These are phyloP conservation scores for Sebastes kiyomatsui DNA, from an alignment of 2,797 vertebrate species.

Conservation along the genomic window DNA sequence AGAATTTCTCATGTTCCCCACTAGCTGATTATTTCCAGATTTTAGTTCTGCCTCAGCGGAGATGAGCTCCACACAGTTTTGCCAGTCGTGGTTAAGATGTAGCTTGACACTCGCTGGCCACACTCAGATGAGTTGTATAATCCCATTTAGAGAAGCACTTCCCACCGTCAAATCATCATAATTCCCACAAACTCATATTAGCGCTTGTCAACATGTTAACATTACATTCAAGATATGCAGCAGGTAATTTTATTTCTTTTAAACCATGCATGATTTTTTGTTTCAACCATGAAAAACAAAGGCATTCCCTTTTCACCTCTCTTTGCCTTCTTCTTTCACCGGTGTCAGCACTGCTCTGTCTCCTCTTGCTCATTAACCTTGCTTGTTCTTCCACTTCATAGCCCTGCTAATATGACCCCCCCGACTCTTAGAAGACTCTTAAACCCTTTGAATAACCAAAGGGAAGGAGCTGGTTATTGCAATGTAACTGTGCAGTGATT, in stretches of 20 bases:
- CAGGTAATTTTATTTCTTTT: not conserved
- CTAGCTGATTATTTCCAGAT: slow-evolving; percentile 99
- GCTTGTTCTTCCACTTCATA: slow-evolving; percentile 86
- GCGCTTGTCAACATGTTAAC: slow-evolving; percentile 14
- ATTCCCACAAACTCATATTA: slow-evolving; percentile 17
- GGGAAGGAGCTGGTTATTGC: slow-evolving; percentile 28
- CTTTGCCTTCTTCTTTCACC: slow-evolving; percentile 68
- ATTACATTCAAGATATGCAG: not conserved
- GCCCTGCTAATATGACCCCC: slow-evolving; percentile 75
- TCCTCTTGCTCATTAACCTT: slow-evolving; percentile 85
- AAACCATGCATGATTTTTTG: slow-evolving; percentile 32
- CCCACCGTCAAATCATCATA: slow-evolving; percentile 42
- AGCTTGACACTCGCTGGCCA: slow-evolving; percentile 79
- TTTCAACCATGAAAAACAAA: slow-evolving; percentile 67
- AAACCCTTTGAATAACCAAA: slow-evolving; percentile 66
- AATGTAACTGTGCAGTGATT: slow-evolving; percentile 18
- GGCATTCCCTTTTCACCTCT: slow-evolving; percentile 54
- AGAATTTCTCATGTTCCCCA: slow-evolving; percentile 94
- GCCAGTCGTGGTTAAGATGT: slow-evolving; percentile 89
- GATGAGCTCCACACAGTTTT: slow-evolving; percentile 90
- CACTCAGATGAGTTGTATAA: slow-evolving; percentile 76
- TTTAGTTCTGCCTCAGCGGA: slow-evolving; percentile 95
- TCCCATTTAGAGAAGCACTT: slow-evolving; percentile 63
- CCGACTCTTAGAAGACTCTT: slow-evolving; percentile 59
- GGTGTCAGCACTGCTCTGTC: slow-evolving; percentile 81